Evolutionary conservation across 2,888 invertebrate species (phyloP), one percentile per base, ranked within the genome.

Genomic region (Phaedon cochleariae): DNA sequence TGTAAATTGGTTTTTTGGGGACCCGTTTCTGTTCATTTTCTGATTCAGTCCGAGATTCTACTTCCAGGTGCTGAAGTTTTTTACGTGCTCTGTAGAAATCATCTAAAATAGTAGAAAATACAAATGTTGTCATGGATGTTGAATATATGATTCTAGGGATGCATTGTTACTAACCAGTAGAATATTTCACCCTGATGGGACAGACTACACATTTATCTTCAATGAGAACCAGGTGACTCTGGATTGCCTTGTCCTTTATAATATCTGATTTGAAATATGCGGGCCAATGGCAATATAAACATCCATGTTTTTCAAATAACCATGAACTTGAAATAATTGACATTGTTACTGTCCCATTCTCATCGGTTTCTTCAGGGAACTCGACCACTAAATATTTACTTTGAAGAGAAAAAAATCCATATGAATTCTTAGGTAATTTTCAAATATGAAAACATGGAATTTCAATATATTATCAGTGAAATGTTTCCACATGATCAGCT

Each of bases 91-190:
- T 57, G 21, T 21, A 18, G 57, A 41, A 26, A 22, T 57, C 57
- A 55, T 57, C 57, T 57, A 41, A 22, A 57, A 57, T 21, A n/a
- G n/a, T n/a, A n/a, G n/a, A n/a, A n/a, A n/a, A n/a, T n/a, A n/a
- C n/a, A n/a, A n/a, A n/a, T n/a, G n/a, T n/a, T n/a, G n/a, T n/a
- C n/a, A n/a, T n/a, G n/a, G n/a, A n/a, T n/a, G n/a, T n/a, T n/a
- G n/a, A n/a, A n/a, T n/a, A n/a, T n/a, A n/a, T n/a, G n/a, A n/a
- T n/a, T n/a, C n/a, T n/a, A n/a, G n/a, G n/a, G n/a, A n/a, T n/a
- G n/a, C n/a, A n/a, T n/a, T n/a, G n/a, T 46, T 59, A 59, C 59
- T 31, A 49, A 59, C 59, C 59, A 59, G 49, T 49, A 59, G 18
- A 29, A 7, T 21, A 31, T 49, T 59, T 59, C 48, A 59, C 26